Conservation (phyloP, 2,797 vertebrate genomes). For the Peromyscus melanophrys region DNA sequence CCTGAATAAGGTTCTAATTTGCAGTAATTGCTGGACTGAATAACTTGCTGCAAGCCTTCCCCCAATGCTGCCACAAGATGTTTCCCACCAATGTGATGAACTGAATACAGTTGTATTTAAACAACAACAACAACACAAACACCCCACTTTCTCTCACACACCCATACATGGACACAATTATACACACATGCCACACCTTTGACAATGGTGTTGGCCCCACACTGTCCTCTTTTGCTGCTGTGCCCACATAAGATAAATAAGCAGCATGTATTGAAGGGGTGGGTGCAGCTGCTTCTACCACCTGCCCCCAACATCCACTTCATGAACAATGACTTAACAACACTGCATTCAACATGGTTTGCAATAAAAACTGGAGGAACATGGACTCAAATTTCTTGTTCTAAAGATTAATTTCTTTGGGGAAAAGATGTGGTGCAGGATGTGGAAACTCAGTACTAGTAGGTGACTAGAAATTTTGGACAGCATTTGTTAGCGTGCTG, state of each 20-base stretch:
- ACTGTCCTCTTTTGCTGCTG: slow-evolving; percentile 75
- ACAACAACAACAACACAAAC: slow-evolving; percentile 49
- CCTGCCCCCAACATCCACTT: slow-evolving; percentile 84
- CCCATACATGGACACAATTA: not conserved
- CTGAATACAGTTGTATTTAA: slow-evolving; percentile 85
- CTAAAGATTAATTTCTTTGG: slow-evolving; percentile 65
- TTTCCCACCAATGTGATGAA: slow-evolving; percentile 85
- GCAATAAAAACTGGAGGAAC: slow-evolving; percentile 68
- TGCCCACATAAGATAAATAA: slow-evolving; percentile 86
- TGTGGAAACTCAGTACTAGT: not conserved
- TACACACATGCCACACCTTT: not conserved
- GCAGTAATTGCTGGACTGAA: slow-evolving; percentile 77
- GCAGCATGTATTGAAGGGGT: slow-evolving; percentile 63
- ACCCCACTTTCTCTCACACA: not conserved
- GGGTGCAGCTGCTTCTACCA: slow-evolving; percentile 79
- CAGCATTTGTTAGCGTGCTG: not conserved
- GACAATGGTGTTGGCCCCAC: slow-evolving; percentile 60
- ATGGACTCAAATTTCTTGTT: slow-evolving; percentile 54
- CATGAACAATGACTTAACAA: slow-evolving; percentile 79
- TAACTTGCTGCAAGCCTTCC: slow-evolving; percentile 76
- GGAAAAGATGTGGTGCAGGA: not conserved
- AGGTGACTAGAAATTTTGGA: not conserved
- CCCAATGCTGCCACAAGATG: slow-evolving; percentile 64
- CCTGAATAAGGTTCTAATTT: slow-evolving; percentile 78
- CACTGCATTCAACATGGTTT: slow-evolving; percentile 38